phyloP scores from a whole-genome alignment of 2,113 vertebrate genomes.

The Catharus minimus region DNA sequence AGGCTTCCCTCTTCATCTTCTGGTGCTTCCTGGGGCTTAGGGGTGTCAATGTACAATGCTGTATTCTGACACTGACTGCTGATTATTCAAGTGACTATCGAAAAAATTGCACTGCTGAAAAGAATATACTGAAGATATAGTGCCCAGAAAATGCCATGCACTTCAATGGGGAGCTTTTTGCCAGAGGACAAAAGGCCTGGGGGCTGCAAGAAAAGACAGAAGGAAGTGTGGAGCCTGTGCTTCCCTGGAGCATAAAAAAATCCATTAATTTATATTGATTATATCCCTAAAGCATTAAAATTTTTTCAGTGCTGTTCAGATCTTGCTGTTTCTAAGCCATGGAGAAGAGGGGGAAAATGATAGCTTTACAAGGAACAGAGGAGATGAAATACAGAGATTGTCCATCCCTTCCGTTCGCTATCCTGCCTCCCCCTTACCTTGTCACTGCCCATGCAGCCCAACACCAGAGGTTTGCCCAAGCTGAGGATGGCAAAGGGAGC shows the following conservation, averaged over 20 bases:
- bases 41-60: constrained; percentile 43
- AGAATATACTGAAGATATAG: constrained; percentile 54
- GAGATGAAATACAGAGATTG: neutral
- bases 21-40: constrained; percentile 31
- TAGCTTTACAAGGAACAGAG: neutral
- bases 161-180: constrained; percentile 41
- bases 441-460: neutral
- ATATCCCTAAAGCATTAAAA: neutral
- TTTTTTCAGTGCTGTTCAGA: neutral
- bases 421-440: neutral
- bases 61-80: constrained; percentile 46
- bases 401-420: neutral
- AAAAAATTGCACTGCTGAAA: constrained; percentile 54
- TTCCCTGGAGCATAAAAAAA: neutral
- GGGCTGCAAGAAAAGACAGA: constrained; percentile 35
- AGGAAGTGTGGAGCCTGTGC: constrained; percentile 4
- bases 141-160: constrained; percentile 66
- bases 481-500: neutral
- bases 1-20: constrained; percentile 33
- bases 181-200: constrained; percentile 41
- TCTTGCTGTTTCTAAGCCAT: neutral
- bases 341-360: neutral
- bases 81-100: constrained; percentile 63
- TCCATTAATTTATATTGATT: constrained; percentile 40
- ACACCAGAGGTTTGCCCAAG: neutral